phyloP scores from a whole-genome alignment of 2,888 invertebrate species.

The Pherbina coryleti region DNA sequence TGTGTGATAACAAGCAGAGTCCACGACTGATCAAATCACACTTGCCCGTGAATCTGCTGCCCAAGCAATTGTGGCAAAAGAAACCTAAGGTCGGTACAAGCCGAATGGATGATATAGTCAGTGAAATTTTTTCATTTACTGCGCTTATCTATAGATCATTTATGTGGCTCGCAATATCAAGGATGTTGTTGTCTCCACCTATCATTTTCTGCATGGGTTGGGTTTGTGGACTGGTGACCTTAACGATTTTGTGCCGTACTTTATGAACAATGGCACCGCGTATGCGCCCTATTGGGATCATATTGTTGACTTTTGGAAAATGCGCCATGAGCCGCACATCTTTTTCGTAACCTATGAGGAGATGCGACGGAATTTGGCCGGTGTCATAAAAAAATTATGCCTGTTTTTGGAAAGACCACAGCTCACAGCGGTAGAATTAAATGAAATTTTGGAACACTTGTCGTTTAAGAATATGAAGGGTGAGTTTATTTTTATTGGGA shows the following conservation, averaged over 20 bases:
- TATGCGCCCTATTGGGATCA: conserved; percentile 50
- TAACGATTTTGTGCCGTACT: conserved; percentile 62
- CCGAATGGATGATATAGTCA: background rate
- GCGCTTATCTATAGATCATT: conserved; percentile 71
- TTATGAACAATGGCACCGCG: conserved; percentile 42
- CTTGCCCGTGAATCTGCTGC: conserved; percentile 51
- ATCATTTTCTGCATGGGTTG: conserved; percentile 75
- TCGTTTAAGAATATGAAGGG: conserved; percentile 44
- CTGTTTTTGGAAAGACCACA: conserved; percentile 44
- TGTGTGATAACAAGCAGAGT: conserved; percentile 24
- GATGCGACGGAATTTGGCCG: conserved; percentile 49
- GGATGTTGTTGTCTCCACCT: conserved; percentile 84
- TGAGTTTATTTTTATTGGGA: background rate
- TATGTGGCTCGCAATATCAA: conserved; percentile 87
- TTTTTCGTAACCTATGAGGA: conserved; percentile 53
- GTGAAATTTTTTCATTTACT: too few relatives aligned
- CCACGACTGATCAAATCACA: conserved; percentile 55
- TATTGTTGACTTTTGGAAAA: conserved; percentile 52
- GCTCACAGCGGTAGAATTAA: conserved; percentile 27
- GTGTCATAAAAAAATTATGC: conserved; percentile 41
- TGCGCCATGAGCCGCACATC: conserved; percentile 49
- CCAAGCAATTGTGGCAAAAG: conserved; percentile 28
- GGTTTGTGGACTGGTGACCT: conserved; percentile 75
- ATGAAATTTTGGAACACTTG: conserved; percentile 31
- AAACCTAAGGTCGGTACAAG: background rate